Evolutionary conservation across 2,797 vertebrate species (phyloP).

Genomic region (Oreochromis mossambicus): DNA sequence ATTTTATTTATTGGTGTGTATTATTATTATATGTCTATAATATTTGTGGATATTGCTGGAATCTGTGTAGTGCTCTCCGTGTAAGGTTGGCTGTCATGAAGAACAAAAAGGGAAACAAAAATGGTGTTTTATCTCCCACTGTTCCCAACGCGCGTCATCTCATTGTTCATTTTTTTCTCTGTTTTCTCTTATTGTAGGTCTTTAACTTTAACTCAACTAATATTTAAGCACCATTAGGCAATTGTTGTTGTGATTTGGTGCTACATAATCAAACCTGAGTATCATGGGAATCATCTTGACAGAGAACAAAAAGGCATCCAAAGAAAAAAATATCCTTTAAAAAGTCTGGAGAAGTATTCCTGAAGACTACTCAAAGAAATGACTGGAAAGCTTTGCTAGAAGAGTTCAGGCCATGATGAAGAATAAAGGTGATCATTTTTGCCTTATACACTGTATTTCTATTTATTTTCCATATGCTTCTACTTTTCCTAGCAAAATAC

Average conservation of each 20-base stretch:
- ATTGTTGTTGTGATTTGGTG: neutral
- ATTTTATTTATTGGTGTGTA: neutral
- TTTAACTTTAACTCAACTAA: neutral
- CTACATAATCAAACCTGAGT: neutral
- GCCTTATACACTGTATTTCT: neutral
- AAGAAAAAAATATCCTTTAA: neutral
- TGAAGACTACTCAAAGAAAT: neutral
- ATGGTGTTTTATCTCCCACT: neutral
- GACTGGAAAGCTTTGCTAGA: neutral
- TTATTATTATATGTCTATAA: neutral
- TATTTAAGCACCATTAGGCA: neutral
- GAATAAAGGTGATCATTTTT: fast-evolving
- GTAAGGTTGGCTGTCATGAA: neutral
- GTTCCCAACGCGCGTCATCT: neutral
- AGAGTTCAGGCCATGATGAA: neutral
- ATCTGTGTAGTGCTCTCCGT: neutral
- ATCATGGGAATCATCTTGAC: neutral
- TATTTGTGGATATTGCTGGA: neutral
- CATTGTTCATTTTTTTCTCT: neutral
- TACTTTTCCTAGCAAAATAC: neutral
- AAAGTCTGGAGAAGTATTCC: neutral
- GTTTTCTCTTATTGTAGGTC: neutral
- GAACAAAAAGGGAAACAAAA: neutral
- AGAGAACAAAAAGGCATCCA: neutral
- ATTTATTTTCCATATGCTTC: neutral